phyloP scores from a whole-genome alignment of 2,113 vertebrate genomes.

The Sapayoa aenigma region DNA sequence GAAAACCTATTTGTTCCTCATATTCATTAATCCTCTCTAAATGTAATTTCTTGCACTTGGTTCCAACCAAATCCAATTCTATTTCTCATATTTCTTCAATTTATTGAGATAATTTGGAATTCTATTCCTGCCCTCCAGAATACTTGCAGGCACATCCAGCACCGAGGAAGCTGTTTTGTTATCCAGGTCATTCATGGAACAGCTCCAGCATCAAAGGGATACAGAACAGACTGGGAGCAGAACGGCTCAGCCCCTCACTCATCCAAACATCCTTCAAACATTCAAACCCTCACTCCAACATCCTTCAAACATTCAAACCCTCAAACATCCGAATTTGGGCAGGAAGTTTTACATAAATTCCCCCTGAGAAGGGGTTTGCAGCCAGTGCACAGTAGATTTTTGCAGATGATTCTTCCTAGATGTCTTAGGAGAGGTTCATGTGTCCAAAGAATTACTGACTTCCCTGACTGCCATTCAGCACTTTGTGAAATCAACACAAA shows the following conservation, averaged over 20 bases:
- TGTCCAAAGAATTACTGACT: background rate
- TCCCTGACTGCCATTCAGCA: background rate
- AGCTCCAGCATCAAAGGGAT: background rate
- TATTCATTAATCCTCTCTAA: background rate
- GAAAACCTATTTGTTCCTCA: background rate
- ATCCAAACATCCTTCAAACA: background rate
- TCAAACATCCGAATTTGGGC: background rate
- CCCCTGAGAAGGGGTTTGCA: background rate
- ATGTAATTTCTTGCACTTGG: background rate
- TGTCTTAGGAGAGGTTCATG: background rate
- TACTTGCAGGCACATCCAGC: background rate
- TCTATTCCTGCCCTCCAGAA: background rate
- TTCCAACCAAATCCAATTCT: background rate
- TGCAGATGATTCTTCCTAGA: background rate
- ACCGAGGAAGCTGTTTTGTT: background rate
- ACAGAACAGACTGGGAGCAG: background rate
- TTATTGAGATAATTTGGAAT: background rate
- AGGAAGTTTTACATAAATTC: background rate
- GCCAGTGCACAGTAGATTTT: background rate
- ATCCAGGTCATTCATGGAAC: background rate
- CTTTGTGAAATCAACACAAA: background rate
- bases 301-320: background rate
- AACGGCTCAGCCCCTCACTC: background rate
- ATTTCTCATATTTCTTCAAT: background rate
- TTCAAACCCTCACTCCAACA: background rate